Base-by-base conservation (phyloP, 2,113 vertebrate species). In the Lepus europaeus region DNA sequence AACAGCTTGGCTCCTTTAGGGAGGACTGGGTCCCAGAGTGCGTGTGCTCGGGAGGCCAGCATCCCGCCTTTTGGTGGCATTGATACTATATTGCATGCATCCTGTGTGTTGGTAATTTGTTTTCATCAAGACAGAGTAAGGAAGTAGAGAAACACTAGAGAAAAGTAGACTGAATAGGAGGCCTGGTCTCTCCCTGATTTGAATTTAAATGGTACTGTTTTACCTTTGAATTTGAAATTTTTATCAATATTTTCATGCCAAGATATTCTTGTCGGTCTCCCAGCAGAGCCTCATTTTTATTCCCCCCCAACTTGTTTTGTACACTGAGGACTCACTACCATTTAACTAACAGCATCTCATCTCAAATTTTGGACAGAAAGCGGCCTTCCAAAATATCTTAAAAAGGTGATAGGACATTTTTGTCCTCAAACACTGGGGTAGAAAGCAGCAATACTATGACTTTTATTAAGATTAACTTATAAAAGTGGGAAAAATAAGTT, bases 1-100 rank as follows among this genome's bases (percentile, higher is more conserved):
- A 96, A 96, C 97, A 92, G 61, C 70, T 25, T 13, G 22, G 61
- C 2, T 45, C 82, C 96, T 77, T 82, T 10, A 76, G 96, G 90
- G 97, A 95, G 83, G 56, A 27, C 31, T 22, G 29, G 79, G 31
- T 95, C 96, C 97, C 95, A 69, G 64, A 53, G 95, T 59, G 90
- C 64, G 0, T 95, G 66, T 83, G 92, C 66, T 90, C 13, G 20
- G 31, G 87, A 93, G 96, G 95, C 69, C 88, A 94, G 69, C 31
- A 39, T 70, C 51, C 85, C 76, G 69, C 56, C 61, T 92, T 86
- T 93, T 23, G 79, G 81, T 59, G 68, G 23, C 72, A 36, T 0
- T 64, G 49, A 29, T 27, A 9, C 22, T 82, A 1, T 17, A 9
- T 56, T 8, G 8, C 11, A 2, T 7, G 6, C 9, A 66, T 17